phyloP scores from a whole-genome alignment of 1,140 invertebrate genomes.

The Cataglyphis hispanica region DNA sequence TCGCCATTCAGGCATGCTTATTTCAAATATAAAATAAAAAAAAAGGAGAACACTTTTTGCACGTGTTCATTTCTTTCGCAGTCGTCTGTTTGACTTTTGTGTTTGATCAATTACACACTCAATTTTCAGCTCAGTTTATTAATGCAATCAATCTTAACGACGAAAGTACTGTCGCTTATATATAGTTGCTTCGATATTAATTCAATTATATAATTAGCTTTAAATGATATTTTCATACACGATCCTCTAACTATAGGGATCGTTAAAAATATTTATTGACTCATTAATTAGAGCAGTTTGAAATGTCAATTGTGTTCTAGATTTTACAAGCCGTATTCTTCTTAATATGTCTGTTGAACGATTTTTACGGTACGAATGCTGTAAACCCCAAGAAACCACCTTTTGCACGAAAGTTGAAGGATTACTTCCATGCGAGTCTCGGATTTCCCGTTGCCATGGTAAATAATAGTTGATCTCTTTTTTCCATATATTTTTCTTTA shows the following conservation, averaged over 20 bases:
- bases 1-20: too few relatives aligned
- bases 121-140: background rate
- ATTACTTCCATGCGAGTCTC: conserved; percentile 90
- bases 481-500: background rate
- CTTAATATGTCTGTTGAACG: conserved; percentile 90
- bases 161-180: background rate
- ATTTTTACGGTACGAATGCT: conserved; percentile 91
- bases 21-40: too few relatives aligned
- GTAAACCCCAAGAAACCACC: conserved; percentile 89
- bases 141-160: background rate
- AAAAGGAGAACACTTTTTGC: too few relatives aligned
- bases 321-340: conserved; percentile 92
- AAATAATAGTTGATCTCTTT: conserved; percentile 60
- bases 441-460: conserved; percentile 92
- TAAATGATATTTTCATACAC: background rate
- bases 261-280: conserved; percentile 3
- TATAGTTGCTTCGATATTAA: background rate
- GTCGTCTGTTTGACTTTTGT: background rate
- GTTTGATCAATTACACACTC: background rate
- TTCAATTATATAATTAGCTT: background rate
- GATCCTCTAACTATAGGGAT: too few relatives aligned
- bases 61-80: background rate
- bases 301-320: conserved; percentile 86
- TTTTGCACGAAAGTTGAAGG: conserved; percentile 90
- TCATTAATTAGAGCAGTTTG: conserved; percentile 11